Evolutionary conservation across 2,888 invertebrate species (phyloP).

Genomic region (Rapana venosa): DNA sequence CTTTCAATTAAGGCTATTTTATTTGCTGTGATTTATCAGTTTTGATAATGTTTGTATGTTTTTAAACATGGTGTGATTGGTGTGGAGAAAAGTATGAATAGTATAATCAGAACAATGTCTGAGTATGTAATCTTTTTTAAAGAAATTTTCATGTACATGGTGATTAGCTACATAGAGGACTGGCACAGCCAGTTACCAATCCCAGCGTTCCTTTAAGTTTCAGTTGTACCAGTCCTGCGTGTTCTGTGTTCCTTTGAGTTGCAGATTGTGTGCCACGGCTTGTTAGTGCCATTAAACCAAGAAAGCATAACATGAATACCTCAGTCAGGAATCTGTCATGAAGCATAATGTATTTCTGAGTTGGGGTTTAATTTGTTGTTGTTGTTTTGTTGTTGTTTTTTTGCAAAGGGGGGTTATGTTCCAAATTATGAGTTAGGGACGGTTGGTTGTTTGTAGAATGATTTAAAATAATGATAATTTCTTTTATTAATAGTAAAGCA

Average conservation of each 20-base stretch:
- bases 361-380: no score
- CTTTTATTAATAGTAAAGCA: no score
- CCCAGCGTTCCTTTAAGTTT: conserved; percentile 9
- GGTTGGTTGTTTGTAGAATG: no score
- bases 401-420: no score
- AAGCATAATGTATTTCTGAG: no score
- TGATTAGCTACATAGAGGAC: neutral
- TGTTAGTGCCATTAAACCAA: neutral
- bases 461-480: no score
- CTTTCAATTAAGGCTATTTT: neutral
- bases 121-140: neutral
- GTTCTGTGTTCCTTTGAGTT: neutral
- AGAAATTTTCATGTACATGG: neutral
- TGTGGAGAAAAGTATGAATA: neutral
- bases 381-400: no score
- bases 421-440: no score
- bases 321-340: no score
- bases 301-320: no score
- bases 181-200: neutral
- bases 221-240: neutral
- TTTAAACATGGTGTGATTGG: neutral
- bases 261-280: neutral
- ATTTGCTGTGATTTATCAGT: neutral
- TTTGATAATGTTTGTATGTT: neutral
- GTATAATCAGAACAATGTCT: neutral